phyloP scores from a whole-genome alignment of 1,140 invertebrate genomes.

The Nasonia longicornis region DNA sequence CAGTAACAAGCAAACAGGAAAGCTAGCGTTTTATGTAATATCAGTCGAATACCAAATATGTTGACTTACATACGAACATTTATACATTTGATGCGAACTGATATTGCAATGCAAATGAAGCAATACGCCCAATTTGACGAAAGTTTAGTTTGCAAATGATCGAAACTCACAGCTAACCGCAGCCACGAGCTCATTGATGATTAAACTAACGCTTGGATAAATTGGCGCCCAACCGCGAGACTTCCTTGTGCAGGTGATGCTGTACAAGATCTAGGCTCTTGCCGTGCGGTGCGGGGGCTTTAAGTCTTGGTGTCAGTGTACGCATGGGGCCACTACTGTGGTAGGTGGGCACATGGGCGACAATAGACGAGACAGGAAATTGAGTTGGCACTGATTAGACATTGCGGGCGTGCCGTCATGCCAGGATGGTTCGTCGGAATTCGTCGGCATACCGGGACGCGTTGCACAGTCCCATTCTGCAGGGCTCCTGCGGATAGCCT shows the following conservation, averaged over 20 bases:
- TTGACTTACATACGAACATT: not conserved
- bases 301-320: not conserved
- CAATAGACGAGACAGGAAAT: constrained; percentile 61
- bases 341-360: constrained; percentile 29
- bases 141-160: no score
- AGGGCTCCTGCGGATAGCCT: constrained; percentile 32
- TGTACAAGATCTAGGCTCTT: not conserved
- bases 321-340: not conserved
- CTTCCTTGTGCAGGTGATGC: not conserved
- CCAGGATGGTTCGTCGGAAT: constrained; percentile 61
- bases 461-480: constrained; percentile 49
- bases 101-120: no score
- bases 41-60: no score
- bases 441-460: constrained; percentile 53
- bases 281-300: not conserved
- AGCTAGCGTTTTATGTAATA: no score
- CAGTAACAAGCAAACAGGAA: no score
- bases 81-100: not conserved
- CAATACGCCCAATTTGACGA: no score
- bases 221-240: not conserved
- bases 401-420: constrained; percentile 63
- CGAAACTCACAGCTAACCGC: no score
- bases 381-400: constrained; percentile 67
- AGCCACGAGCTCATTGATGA: no score
- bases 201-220: not conserved